Percentiles rank a stretch among this genome's conserved stretches.
Evolutionary conservation across 92 coral and sea anemone genomes (phyloP).

Genomic region (Pocillopora meandrina): DNA sequence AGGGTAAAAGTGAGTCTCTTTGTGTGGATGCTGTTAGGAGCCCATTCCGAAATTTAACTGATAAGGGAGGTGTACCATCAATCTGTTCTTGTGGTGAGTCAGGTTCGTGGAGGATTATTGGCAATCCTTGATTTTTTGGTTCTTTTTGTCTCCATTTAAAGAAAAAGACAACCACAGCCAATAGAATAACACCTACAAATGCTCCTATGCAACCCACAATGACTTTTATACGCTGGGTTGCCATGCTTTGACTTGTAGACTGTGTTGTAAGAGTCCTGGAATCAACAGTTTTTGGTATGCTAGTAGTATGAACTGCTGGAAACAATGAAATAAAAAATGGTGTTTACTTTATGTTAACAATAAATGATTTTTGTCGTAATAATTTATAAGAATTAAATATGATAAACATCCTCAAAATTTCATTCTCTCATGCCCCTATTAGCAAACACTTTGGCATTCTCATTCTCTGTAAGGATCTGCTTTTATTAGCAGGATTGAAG

Average conservation of each 20-base stretch:
- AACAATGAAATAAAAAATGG: neutral
- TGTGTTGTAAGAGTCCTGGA: neutral
- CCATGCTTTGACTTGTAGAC: neutral
- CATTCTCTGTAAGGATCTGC: too few relatives aligned
- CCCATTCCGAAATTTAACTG: slow-evolving; percentile 7
- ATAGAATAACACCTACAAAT: slow-evolving; percentile 6
- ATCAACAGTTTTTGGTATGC: neutral
- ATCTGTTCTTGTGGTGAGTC: neutral
- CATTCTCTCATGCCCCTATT: too few relatives aligned
- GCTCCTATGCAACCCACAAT: slow-evolving; percentile 41
- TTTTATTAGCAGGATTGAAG: too few relatives aligned
- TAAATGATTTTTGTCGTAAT: too few relatives aligned
- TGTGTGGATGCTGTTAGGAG: slow-evolving; percentile 2
- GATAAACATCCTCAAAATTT: too few relatives aligned
- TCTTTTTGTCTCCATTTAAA: slow-evolving; percentile 11
- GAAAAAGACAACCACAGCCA: neutral
- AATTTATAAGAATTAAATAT: too few relatives aligned
- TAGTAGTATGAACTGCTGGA: neutral
- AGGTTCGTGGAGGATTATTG: slow-evolving; percentile 14
- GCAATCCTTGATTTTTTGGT: slow-evolving; percentile 1
- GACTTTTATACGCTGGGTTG: neutral
- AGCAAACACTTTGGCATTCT: too few relatives aligned
- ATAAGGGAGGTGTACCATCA: neutral
- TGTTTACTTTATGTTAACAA: too few relatives aligned
- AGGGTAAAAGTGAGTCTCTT: slow-evolving; percentile 19